Evolutionary conservation across 1,140 invertebrate genomes (phyloP).

Genomic region (Caligus rogercresseyi): DNA sequence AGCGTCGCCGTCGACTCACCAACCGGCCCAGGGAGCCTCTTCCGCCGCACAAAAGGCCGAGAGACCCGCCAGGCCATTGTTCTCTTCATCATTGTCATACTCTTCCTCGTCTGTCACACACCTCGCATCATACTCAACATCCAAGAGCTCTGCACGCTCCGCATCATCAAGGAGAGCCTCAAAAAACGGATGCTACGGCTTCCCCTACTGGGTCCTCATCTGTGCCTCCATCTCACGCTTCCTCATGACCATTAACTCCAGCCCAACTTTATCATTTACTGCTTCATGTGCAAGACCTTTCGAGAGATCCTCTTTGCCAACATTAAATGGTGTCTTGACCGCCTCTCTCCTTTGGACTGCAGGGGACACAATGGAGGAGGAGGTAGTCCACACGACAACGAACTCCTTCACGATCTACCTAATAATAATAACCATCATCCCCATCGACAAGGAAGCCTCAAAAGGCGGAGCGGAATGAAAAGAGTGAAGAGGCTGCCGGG

Average conservation of each 20-base stretch:
- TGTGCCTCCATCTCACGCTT: conserved; percentile 2
- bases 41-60: conserved; percentile 15
- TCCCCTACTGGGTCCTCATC: conserved; percentile 5
- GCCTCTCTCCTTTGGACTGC: no score
- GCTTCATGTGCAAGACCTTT: conserved; percentile 17
- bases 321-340: background rate
- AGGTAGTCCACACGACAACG: no score
- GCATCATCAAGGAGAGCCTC: background rate
- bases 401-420: no score
- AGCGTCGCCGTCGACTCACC: conserved; percentile 2
- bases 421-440: no score
- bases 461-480: background rate
- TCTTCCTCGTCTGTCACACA: conserved; percentile 13
- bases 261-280: conserved; percentile 17
- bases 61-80: conserved; percentile 12
- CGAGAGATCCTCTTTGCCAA: conserved; percentile 4
- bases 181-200: conserved; percentile 10
- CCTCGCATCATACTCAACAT: conserved; percentile 11
- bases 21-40: conserved; percentile 1
- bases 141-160: background rate
- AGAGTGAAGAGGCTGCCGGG: background rate
- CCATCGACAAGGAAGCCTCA: background rate
- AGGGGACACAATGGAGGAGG: no score
- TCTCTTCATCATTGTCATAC: conserved; percentile 7
- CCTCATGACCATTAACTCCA: conserved; percentile 12